Evolutionary conservation across 2,797 vertebrate species (phyloP).

Genomic region (Poecilia velifera): DNA sequence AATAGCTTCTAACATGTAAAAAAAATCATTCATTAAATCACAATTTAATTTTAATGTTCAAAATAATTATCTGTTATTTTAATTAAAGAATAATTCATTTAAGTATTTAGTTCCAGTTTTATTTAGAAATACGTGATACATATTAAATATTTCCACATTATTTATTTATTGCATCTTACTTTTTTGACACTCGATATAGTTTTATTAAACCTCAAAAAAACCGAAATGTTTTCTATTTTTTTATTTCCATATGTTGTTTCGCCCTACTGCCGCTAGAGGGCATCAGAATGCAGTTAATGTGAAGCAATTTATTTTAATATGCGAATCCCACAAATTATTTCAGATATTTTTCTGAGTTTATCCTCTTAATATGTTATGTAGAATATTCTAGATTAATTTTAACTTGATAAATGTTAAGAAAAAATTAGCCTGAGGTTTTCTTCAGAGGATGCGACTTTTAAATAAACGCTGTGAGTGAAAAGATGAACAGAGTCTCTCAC

Average conservation of each 20-base stretch:
- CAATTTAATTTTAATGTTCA: neutral
- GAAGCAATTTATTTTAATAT: neutral
- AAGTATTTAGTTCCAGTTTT: neutral
- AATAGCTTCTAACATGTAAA: neutral
- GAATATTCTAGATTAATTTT: neutral
- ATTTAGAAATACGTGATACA: neutral
- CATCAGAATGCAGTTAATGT: neutral
- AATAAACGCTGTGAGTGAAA: constrained; percentile 60
- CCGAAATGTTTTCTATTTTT: neutral
- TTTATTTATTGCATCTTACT: neutral
- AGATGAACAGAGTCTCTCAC: constrained; percentile 40
- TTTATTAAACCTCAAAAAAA: neutral
- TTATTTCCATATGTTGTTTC: neutral
- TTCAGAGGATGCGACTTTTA: constrained; percentile 28
- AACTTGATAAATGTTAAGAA: constrained; percentile 19
- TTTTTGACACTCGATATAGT: neutral
- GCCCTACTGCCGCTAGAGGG: neutral
- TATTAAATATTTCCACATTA: neutral
- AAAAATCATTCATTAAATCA: too few species aligned
- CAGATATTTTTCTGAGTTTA: neutral
- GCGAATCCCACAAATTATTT: neutral
- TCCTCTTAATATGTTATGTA: neutral
- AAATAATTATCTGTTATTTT: neutral
- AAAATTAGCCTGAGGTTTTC: constrained; percentile 15
- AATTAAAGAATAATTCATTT: neutral